These are phyloP conservation scores for Bovichtus diacanthus DNA, from an alignment of 2,797 vertebrate genomes.

Conservation along the genomic window DNA sequence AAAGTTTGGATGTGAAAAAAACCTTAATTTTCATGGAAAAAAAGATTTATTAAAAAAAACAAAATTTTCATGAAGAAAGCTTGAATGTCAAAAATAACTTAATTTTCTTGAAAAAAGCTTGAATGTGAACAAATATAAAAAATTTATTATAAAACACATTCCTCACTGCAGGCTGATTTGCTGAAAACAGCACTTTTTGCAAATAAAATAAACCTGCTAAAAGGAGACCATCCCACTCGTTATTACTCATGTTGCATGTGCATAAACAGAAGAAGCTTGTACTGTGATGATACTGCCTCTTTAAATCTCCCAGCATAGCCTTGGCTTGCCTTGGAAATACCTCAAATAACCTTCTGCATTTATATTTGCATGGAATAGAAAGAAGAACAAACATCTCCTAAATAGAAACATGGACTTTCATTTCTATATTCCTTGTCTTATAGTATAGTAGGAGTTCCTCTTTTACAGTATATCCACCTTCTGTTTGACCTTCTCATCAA, in stretches of 20 bases:
- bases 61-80: too few species aligned
- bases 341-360: slow-evolving; percentile 3
- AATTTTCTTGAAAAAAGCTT: too few species aligned
- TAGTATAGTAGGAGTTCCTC: background rate
- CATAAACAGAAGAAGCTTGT: background rate
- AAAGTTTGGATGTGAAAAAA: too few species aligned
- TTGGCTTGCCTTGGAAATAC: background rate
- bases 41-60: too few species aligned
- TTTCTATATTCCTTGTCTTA: background rate
- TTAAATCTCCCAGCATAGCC: background rate
- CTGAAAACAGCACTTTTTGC: background rate
- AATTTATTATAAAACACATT: background rate
- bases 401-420: background rate
- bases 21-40: too few species aligned
- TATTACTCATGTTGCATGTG: background rate
- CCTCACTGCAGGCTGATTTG: background rate
- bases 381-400: background rate
- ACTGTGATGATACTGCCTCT: background rate
- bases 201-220: background rate
- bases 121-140: too few species aligned
- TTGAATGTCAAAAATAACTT: too few species aligned
- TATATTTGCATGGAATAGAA: background rate
- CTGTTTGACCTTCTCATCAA: slow-evolving; percentile 32
- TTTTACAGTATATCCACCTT: background rate
- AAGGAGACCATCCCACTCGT: background rate